Evolutionary conservation across 35 echinoderm and acorn worm genomes (phyloP).

Genomic region (Ophioderma brevispina): DNA sequence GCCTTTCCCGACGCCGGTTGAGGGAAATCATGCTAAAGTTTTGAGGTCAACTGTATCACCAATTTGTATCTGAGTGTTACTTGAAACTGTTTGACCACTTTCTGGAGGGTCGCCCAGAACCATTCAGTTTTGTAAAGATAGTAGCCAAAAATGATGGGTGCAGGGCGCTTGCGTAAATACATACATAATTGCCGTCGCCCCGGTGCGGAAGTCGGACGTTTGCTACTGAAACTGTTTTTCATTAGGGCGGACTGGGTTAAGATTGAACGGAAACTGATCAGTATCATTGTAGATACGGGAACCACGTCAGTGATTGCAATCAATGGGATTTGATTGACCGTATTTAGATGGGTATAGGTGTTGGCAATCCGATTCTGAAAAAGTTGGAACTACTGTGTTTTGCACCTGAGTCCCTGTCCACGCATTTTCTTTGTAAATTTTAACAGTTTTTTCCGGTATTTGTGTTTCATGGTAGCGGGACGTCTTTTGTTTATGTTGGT

Average conservation of each 20-base stretch:
- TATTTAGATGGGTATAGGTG: background rate
- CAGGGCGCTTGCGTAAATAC: constrained; percentile 22
- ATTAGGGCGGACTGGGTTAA: constrained; percentile 22
- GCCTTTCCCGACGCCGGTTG: constrained; percentile 23
- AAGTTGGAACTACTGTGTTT: constrained; percentile 39
- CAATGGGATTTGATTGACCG: background rate
- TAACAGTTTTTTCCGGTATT: constrained; percentile 36
- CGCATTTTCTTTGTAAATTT: constrained; percentile 39
- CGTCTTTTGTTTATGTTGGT: constrained; percentile 19
- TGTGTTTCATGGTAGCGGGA: background rate
- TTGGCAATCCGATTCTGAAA: background rate
- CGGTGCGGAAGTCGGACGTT: constrained; percentile 21
- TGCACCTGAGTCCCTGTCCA: background rate
- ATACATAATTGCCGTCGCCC: constrained; percentile 50
- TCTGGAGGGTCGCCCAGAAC: background rate
- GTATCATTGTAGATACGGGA: constrained; percentile 15
- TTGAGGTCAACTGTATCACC: background rate
- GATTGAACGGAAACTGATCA: constrained; percentile 7
- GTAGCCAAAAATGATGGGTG: constrained; percentile 27
- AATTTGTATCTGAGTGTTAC: constrained; percentile 23
- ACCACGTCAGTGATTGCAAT: constrained; percentile 13
- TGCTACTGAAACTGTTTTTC: constrained; percentile 26
- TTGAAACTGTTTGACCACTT: background rate
- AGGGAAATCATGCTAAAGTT: constrained; percentile 38
- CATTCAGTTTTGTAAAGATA: constrained; percentile 27